Conservation (phyloP, 2,113 vertebrate species). For the Sander vitreus region DNA sequence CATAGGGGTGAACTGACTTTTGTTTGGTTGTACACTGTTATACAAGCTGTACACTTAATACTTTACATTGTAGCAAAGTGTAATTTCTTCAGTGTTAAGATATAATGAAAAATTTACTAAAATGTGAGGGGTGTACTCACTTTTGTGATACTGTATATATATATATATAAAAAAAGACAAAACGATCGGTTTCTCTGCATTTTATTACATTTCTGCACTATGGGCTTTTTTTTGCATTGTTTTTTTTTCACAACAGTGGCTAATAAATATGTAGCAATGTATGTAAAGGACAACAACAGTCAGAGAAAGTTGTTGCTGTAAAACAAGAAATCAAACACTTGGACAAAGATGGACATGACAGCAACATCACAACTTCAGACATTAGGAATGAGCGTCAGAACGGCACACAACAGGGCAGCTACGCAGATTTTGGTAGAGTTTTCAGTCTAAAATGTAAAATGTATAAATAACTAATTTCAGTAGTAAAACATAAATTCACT, state of each 20-base stretch:
- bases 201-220: slow-evolving; percentile 79
- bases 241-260: slow-evolving; percentile 75
- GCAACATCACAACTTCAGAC: slow-evolving; percentile 43
- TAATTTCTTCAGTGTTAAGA: too few species aligned
- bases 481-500: slow-evolving; percentile 33
- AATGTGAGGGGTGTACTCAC: too few species aligned
- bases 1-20: too few species aligned
- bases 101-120: too few species aligned
- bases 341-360: slow-evolving; percentile 50
- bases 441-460: slow-evolving; percentile 43
- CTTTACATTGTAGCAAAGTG: too few species aligned
- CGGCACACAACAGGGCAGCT: slow-evolving; percentile 35
- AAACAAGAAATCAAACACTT: slow-evolving; percentile 48
- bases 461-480: slow-evolving; percentile 40
- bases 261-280: slow-evolving; percentile 57
- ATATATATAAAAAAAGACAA: background rate
- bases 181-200: slow-evolving; percentile 29
- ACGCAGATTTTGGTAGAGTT: slow-evolving; percentile 52
- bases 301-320: slow-evolving; percentile 31
- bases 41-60: too few species aligned
- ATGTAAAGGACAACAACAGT: slow-evolving; percentile 52
- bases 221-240: slow-evolving; percentile 72
- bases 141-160: too few species aligned
- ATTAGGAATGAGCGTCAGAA: slow-evolving; percentile 42
- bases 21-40: too few species aligned